Conservation (phyloP, 2,888 invertebrate genomes). For the Vandiemenella viatica region DNA sequence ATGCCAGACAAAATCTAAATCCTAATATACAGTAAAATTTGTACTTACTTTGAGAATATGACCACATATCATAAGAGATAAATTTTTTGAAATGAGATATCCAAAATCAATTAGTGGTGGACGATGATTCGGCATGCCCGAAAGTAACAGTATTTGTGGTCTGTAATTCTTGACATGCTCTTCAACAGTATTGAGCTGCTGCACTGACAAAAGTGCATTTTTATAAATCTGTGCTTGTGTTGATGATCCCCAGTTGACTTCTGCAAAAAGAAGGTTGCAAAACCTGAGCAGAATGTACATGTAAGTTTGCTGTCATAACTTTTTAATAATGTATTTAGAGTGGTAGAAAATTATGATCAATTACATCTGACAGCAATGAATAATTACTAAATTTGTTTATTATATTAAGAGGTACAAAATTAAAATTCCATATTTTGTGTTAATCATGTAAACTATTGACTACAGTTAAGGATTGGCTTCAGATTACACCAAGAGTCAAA, state of each 20-base stretch:
- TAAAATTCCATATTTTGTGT: too few species aligned
- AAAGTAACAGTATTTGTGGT: conserved; percentile 70
- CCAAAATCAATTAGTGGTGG: conserved; percentile 86
- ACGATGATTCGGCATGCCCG: conserved; percentile 75
- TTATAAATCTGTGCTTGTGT: conserved; percentile 95
- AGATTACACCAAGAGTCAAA: too few species aligned
- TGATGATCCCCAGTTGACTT: conserved; percentile 97
- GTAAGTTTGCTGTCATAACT: too few species aligned
- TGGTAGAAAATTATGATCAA: neutral
- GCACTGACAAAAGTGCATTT: conserved; percentile 73
- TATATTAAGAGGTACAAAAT: too few species aligned
- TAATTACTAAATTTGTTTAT: too few species aligned
- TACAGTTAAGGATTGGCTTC: too few species aligned
- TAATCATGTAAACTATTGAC: too few species aligned
- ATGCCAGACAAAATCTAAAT: too few species aligned
- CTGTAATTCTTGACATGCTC: conserved; percentile 95
- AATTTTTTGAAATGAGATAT: conserved; percentile 79
- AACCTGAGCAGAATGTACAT: neutral
- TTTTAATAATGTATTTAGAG: too few species aligned
- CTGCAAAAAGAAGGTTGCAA: conserved; percentile 29
- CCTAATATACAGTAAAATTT: neutral
- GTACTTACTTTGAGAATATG: conserved; percentile 63
- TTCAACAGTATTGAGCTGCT: conserved; percentile 75
- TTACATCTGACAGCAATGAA: too few species aligned
- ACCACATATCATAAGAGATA: conserved; percentile 83